phyloP scores from a whole-genome alignment of 2,888 invertebrate species.

The Iselma pallidipennis region DNA sequence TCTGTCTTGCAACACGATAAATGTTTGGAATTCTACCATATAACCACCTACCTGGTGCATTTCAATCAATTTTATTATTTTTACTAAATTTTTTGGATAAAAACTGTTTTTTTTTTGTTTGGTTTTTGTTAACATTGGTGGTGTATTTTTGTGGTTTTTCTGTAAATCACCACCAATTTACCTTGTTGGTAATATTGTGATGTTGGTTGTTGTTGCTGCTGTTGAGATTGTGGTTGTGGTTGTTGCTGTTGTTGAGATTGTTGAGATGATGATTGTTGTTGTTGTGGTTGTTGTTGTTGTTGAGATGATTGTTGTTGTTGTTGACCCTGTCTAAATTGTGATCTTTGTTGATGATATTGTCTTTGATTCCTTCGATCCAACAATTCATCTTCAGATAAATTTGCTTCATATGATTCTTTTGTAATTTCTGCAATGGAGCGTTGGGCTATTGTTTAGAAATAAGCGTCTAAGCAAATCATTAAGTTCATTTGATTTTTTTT shows the following conservation, averaged over 20 bases:
- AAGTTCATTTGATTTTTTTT: slow-evolving; percentile 35
- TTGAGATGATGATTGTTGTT: slow-evolving; percentile 45
- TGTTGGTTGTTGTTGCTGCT: slow-evolving; percentile 55
- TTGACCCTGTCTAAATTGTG: slow-evolving; percentile 53
- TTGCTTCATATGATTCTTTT: slow-evolving; percentile 74
- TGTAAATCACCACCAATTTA: slow-evolving; percentile 19
- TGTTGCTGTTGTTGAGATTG: slow-evolving; percentile 53
- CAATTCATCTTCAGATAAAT: slow-evolving; percentile 72
- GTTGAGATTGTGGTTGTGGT: slow-evolving; percentile 52
- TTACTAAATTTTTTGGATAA: not conserved
- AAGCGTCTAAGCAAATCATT: slow-evolving; percentile 37
- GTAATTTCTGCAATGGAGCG: slow-evolving; percentile 71
- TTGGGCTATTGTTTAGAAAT: slow-evolving; percentile 51
- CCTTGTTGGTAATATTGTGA: slow-evolving; percentile 39
- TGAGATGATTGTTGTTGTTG: slow-evolving; percentile 38
- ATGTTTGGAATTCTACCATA: no score
- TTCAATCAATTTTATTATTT: no score
- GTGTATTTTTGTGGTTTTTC: slow-evolving; percentile 1
- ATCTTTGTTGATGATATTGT: slow-evolving; percentile 45
- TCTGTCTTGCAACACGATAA: no score
- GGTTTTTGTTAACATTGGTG: slow-evolving; percentile 2
- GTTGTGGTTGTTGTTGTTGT: slow-evolving; percentile 35
- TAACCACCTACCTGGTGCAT: no score
- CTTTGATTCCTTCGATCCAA: slow-evolving; percentile 55
- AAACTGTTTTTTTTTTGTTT: slow-evolving; percentile 5